Conservation (phyloP, 2,888 invertebrate genomes). For the Dicyrtoma fusca region DNA sequence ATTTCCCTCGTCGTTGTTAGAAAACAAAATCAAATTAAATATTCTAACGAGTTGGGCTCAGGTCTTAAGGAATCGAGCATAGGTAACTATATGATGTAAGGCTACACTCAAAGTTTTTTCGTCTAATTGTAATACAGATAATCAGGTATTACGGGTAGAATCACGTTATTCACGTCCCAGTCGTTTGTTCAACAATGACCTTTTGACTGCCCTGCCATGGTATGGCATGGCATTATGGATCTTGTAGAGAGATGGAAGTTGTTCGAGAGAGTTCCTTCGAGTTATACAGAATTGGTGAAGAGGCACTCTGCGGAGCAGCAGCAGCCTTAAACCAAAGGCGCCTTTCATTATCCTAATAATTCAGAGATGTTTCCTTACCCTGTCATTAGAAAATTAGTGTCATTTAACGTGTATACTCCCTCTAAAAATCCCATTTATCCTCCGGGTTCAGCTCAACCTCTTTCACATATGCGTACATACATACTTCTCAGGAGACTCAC, state of each 20-base stretch:
- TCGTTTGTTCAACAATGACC: slow-evolving; percentile 13
- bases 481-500: slow-evolving; percentile 18
- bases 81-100: too few relatives aligned
- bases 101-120: too few relatives aligned
- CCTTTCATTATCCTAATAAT: slow-evolving; percentile 49
- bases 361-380: slow-evolving; percentile 44
- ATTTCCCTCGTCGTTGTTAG: too few relatives aligned
- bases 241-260: too few relatives aligned
- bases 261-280: too few relatives aligned
- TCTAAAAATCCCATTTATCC: slow-evolving; percentile 24
- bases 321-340: slow-evolving; percentile 37
- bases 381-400: slow-evolving; percentile 57
- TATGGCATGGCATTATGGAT: too few relatives aligned
- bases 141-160: slow-evolving; percentile 6
- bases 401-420: slow-evolving; percentile 48
- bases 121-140: not conserved
- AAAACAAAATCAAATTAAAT: too few relatives aligned
- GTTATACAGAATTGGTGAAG: too few relatives aligned
- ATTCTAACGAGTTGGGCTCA: not conserved
- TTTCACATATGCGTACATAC: slow-evolving; percentile 4
- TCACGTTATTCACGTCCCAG: slow-evolving; percentile 13
- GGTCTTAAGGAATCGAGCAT: too few relatives aligned
- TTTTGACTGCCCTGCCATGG: slow-evolving; percentile 8
- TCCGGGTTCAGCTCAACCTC: not conserved
- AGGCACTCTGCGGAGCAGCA: slow-evolving; percentile 7